Evolutionary conservation across 2,113 vertebrate genomes (phyloP).

Genomic region (Gavia stellata): DNA sequence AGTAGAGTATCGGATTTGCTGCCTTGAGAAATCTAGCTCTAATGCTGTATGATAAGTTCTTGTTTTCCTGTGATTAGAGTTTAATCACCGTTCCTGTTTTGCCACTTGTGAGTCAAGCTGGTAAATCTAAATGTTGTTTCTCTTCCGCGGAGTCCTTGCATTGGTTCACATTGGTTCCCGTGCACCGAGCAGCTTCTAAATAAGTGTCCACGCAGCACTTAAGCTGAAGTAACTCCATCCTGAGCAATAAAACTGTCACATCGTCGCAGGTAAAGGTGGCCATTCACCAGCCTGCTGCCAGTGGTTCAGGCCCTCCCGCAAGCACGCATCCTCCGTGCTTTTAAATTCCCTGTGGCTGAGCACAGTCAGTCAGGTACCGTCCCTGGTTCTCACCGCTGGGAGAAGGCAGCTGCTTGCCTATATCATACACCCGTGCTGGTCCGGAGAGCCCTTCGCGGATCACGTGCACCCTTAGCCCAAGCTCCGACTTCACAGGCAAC

Average conservation of each 20-base stretch:
- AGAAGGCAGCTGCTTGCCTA: neutral
- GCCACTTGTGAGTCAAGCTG: neutral
- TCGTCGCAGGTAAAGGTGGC: neutral
- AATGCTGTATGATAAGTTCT: neutral
- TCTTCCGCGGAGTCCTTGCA: neutral
- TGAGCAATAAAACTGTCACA: neutral
- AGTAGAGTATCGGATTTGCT: neutral
- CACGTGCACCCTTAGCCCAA: neutral
- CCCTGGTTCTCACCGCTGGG: neutral
- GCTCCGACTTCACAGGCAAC: neutral
- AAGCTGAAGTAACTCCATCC: neutral
- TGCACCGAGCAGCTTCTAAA: neutral
- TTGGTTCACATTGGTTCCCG: neutral
- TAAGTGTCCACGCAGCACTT: neutral
- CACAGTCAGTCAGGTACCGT: neutral
- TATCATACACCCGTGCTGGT: too few relatives aligned
- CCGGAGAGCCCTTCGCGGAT: neutral
- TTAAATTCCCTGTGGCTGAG: neutral
- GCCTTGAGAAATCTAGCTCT: neutral
- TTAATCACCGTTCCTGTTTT: neutral
- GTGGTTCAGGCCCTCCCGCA: accelerated
- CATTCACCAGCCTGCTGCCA: neutral
- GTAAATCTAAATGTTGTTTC: neutral
- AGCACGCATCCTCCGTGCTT: neutral
- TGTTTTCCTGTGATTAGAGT: neutral